These are phyloP conservation scores for Tenrec ecaudatus DNA, from an alignment of 2,113 vertebrate genomes.

Conservation along the genomic window DNA sequence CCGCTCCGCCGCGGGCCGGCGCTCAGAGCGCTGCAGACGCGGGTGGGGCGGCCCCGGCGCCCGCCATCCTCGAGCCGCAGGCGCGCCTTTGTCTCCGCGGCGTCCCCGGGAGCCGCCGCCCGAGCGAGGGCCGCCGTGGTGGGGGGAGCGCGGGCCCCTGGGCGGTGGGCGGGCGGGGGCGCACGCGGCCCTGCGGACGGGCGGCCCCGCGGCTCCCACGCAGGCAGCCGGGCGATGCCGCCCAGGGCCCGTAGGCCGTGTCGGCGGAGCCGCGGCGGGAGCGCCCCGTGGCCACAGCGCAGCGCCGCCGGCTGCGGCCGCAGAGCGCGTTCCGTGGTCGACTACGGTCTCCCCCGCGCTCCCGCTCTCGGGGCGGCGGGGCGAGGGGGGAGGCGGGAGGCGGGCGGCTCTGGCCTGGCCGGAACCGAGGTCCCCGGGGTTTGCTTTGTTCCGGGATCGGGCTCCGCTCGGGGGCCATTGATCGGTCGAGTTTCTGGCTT, in stretches of 20 bases:
- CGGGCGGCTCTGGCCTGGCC: neutral
- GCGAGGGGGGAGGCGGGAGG: neutral
- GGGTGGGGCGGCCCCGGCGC: too few relatives aligned
- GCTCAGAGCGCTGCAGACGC: too few relatives aligned
- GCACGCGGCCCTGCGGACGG: neutral
- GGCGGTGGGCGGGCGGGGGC: neutral
- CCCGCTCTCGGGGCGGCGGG: neutral
- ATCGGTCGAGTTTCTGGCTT: constrained; percentile 51
- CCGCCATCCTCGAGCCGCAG: too few relatives aligned
- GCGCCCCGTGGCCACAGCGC: neutral
- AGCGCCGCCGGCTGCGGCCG: neutral
- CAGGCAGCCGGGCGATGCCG: too few relatives aligned
- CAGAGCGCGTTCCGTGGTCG: neutral
- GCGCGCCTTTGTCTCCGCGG: too few relatives aligned
- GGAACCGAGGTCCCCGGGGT: constrained; percentile 45
- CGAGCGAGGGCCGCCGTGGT: neutral
- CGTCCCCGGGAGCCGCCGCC: too few relatives aligned
- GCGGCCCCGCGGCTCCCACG: too few relatives aligned
- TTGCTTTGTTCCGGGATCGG: constrained; percentile 69
- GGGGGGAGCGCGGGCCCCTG: neutral
- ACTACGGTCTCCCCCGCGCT: neutral
- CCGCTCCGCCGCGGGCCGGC: too few relatives aligned
- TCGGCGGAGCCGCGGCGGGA: neutral
- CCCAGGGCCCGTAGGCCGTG: neutral
- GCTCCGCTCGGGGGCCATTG: neutral